Evolutionary conservation across 1,140 invertebrate genomes (phyloP).

Genomic region (Philopotamus ludificatus): DNA sequence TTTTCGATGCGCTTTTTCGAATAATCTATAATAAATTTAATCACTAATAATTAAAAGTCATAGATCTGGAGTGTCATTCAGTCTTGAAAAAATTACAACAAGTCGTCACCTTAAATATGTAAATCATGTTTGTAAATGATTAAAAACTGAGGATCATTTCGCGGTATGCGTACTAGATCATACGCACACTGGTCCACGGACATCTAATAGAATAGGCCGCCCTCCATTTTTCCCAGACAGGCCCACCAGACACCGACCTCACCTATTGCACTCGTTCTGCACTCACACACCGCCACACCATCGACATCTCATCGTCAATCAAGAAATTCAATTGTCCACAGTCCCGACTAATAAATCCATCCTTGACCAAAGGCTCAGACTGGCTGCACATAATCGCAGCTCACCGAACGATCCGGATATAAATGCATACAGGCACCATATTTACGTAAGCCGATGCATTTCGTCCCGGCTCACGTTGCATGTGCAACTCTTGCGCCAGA

Average conservation of each 20-base stretch:
- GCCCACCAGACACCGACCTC: background rate
- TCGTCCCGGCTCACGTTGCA: slow-evolving; percentile 28
- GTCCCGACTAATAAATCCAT: slow-evolving; percentile 17
- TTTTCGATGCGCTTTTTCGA: no score
- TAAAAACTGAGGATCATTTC: no score
- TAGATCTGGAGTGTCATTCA: no score
- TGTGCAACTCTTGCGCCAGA: background rate
- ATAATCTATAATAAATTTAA: no score
- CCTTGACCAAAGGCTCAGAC: slow-evolving; percentile 19
- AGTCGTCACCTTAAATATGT: no score
- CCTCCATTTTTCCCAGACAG: no score
- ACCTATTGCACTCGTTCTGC: background rate
- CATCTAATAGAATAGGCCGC: no score
- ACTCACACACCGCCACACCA: background rate
- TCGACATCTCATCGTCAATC: background rate
- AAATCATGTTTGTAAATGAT: no score
- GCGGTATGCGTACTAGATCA: no score
- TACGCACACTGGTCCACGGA: no score
- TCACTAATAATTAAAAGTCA: no score
- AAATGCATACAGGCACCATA: slow-evolving; percentile 38
- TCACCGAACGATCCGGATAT: slow-evolving; percentile 30
- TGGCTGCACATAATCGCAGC: slow-evolving; percentile 35
- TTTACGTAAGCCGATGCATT: slow-evolving; percentile 35
- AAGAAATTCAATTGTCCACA: slow-evolving; percentile 2
- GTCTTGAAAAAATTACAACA: no score